These are phyloP conservation scores for Pseudopleuronectes americanus DNA, from an alignment of 2,797 vertebrate species.

Conservation along the genomic window DNA sequence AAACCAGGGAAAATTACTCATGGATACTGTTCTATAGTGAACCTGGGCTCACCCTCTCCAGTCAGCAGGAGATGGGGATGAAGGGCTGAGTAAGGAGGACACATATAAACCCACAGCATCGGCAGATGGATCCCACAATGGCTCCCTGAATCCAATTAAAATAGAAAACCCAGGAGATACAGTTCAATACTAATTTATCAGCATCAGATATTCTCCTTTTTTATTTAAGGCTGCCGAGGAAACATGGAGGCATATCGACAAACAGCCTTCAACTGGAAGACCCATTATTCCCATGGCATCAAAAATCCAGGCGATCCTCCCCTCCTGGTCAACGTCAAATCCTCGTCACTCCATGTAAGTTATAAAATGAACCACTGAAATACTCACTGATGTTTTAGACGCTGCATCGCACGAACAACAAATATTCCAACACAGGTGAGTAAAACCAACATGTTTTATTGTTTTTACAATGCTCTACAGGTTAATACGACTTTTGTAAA, in stretches of 20 bases:
- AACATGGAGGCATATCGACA: not conserved
- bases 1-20: too few relatives aligned
- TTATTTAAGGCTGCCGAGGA: not conserved
- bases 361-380: constrained; percentile 64
- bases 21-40: not conserved
- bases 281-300: constrained; percentile 5
- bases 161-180: constrained; percentile 8
- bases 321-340: constrained; percentile 53
- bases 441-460: constrained; percentile 14
- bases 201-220: not conserved
- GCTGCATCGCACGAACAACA: not conserved
- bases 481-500: not conserved
- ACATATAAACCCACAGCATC: constrained; percentile 12
- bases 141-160: too few relatives aligned
- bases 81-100: constrained; percentile 13
- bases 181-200: not conserved
- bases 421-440: constrained; percentile 51
- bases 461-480: constrained; percentile 2
- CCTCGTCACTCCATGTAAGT: constrained; percentile 45
- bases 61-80: not conserved
- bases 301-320: constrained; percentile 62
- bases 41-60: constrained; percentile 28
- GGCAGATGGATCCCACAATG: too few relatives aligned
- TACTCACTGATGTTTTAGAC: constrained; percentile 5
- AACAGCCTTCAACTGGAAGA: not conserved